Conservation (phyloP, 2,113 vertebrate species). For the Tenebrosternarchus preto region DNA sequence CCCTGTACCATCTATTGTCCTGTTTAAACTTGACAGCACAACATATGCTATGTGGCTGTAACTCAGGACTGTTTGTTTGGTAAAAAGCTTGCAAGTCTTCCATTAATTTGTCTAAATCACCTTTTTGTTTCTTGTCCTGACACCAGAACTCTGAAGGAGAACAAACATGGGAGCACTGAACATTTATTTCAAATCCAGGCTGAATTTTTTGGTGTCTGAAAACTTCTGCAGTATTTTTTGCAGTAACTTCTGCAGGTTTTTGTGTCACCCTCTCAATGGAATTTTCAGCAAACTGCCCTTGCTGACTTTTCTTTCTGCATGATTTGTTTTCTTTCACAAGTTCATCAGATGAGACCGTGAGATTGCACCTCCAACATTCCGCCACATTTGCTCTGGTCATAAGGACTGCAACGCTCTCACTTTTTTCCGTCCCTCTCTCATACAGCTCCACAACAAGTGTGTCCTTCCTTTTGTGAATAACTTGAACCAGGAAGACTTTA, state of each 20-base stretch:
- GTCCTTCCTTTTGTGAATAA: slow-evolving; percentile 70
- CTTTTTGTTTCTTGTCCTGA: slow-evolving; percentile 70
- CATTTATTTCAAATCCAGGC: slow-evolving; percentile 76
- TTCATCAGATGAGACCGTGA: background rate
- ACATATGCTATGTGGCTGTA: slow-evolving; percentile 66
- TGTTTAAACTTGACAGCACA: slow-evolving; percentile 77
- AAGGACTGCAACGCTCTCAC: slow-evolving; percentile 65
- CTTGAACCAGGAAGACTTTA: slow-evolving; percentile 73
- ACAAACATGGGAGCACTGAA: slow-evolving; percentile 72
- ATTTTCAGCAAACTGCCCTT: background rate
- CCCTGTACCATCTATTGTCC: slow-evolving; percentile 83
- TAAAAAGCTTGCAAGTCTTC: slow-evolving; percentile 79
- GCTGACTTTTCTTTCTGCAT: background rate
- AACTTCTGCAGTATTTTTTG: background rate
- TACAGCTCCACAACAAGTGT: slow-evolving; percentile 76
- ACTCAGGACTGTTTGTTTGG: slow-evolving; percentile 60
- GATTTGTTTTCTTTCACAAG: background rate
- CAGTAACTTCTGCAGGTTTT: background rate
- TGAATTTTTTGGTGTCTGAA: slow-evolving; percentile 73
- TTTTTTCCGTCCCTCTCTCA: slow-evolving; percentile 58
- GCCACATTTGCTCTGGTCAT: slow-evolving; percentile 77
- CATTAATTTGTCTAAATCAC: slow-evolving; percentile 79
- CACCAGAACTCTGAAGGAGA: slow-evolving; percentile 86
- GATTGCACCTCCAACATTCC: slow-evolving; percentile 67
- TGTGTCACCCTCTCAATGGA: background rate